phyloP scores from a whole-genome alignment of 2,113 vertebrate genomes.

The Natator depressus region DNA sequence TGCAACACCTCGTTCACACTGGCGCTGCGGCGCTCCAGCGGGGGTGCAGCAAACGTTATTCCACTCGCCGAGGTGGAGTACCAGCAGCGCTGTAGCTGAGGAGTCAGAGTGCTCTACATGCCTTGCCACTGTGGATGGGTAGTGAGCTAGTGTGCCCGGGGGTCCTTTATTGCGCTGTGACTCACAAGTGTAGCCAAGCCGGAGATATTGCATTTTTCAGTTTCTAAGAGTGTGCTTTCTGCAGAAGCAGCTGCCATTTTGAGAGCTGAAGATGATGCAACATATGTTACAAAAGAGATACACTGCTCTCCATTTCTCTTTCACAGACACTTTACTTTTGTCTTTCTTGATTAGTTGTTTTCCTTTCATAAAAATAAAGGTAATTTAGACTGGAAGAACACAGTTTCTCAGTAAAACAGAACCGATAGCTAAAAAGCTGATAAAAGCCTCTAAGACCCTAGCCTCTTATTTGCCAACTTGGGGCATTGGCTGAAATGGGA shows the following conservation, averaged over 20 bases:
- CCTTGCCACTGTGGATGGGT: no score
- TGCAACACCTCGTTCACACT: no score
- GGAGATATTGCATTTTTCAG: no score
- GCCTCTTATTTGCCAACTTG: background rate
- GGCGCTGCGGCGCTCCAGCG: no score
- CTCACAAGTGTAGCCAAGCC: no score
- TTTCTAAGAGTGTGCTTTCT: background rate
- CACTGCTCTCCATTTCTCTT: background rate
- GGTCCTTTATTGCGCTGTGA: no score
- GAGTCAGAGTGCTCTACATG: no score
- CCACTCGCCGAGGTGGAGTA: no score
- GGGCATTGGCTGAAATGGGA: background rate
- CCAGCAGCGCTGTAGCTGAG: no score
- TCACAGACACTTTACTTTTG: fast-evolving
- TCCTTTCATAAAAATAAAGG: background rate
- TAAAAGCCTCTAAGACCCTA: background rate
- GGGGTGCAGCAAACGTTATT: no score
- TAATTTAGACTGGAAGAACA: background rate
- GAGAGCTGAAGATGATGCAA: background rate
- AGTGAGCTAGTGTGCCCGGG: no score
- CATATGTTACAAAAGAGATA: background rate
- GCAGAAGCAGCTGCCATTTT: background rate
- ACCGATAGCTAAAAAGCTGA: background rate
- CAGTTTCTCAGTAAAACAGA: background rate
- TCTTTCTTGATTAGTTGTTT: background rate